Percentiles rank a stretch among this genome's conserved stretches.
Evolutionary conservation across 2,888 invertebrate species (phyloP).

Genomic region (Cosmia trapezina): DNA sequence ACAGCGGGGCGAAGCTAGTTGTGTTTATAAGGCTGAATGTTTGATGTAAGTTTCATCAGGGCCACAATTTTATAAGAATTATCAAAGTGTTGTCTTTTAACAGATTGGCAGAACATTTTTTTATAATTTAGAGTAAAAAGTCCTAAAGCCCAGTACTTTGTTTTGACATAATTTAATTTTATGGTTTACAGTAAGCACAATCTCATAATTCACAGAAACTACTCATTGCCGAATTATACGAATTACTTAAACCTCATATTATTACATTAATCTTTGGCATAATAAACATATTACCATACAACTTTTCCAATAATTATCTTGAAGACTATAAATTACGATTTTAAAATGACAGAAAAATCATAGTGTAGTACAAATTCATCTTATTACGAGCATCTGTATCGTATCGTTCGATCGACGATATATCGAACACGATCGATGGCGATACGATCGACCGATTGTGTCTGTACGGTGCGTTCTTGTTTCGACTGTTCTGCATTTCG

Average conservation of each 20-base stretch:
- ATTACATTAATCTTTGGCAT: conserved; percentile 34
- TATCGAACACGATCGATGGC: conserved; percentile 69
- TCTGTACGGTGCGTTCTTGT: conserved; percentile 30
- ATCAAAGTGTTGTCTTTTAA: neutral
- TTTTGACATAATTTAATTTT: neutral
- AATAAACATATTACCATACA: conserved; percentile 23
- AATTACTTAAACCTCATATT: conserved; percentile 13
- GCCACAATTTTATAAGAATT: neutral
- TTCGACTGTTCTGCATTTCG: conserved; percentile 30
- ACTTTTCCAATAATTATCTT: conserved; percentile 58
- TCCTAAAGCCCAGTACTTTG: neutral
- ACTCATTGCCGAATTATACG: conserved; percentile 1
- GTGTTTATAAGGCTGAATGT: neutral
- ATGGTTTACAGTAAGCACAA: neutral
- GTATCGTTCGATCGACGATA: conserved; percentile 59
- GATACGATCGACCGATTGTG: conserved; percentile 67
- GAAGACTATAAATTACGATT: conserved; percentile 50
- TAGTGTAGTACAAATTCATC: conserved; percentile 65
- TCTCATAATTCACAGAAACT: conserved; percentile 12
- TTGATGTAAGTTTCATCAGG: neutral
- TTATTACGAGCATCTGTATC: conserved; percentile 62
- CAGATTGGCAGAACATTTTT: neutral
- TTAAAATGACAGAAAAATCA: conserved; percentile 55
- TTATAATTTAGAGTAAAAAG: neutral
- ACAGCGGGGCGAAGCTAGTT: too few relatives aligned